Percentiles rank a stretch among this genome's conserved stretches.
These are phyloP conservation scores for Sebastes hopkinsi DNA, from an alignment of 2,797 vertebrate genomes.

Conservation along the genomic window DNA sequence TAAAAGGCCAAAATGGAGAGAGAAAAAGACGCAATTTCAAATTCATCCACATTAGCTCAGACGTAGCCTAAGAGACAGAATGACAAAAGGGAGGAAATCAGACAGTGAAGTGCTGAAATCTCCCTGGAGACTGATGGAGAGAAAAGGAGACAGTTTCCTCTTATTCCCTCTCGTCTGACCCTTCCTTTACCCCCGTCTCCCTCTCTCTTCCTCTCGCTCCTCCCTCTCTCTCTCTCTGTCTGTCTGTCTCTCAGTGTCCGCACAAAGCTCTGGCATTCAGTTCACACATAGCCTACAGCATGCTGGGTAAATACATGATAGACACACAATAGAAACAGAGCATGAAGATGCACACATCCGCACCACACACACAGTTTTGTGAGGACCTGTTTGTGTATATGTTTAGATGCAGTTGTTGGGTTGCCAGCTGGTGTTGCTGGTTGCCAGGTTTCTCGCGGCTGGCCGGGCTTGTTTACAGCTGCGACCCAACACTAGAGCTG, in stretches of 20 bases:
- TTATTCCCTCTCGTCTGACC: conserved; percentile 47
- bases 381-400: conserved; percentile 11
- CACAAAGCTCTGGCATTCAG: conserved; percentile 22
- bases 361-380: conserved; percentile 10
- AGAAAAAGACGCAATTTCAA: conserved; percentile 11
- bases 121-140: conserved; percentile 36
- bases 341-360: not conserved
- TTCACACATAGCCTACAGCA: conserved; percentile 42
- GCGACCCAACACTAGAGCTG: conserved; percentile 25
- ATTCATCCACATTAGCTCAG: conserved; percentile 13
- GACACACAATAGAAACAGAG: conserved; percentile 19
- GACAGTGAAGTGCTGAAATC: conserved; percentile 45
- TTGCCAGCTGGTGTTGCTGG: conserved; percentile 50
- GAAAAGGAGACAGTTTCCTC: conserved; percentile 35
- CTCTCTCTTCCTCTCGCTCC: not conserved
- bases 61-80: conserved; percentile 14
- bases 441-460: conserved; percentile 49
- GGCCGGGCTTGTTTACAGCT: conserved; percentile 47
- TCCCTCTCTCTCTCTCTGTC: not conserved
- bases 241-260: not conserved
- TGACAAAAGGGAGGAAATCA: conserved; percentile 35
- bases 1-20: not conserved
- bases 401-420: conserved; percentile 38
- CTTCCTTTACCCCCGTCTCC: conserved; percentile 24
- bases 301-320: conserved; percentile 20